Base-by-base conservation (phyloP, 2,113 vertebrate species). In the Callithrix jacchus region DNA sequence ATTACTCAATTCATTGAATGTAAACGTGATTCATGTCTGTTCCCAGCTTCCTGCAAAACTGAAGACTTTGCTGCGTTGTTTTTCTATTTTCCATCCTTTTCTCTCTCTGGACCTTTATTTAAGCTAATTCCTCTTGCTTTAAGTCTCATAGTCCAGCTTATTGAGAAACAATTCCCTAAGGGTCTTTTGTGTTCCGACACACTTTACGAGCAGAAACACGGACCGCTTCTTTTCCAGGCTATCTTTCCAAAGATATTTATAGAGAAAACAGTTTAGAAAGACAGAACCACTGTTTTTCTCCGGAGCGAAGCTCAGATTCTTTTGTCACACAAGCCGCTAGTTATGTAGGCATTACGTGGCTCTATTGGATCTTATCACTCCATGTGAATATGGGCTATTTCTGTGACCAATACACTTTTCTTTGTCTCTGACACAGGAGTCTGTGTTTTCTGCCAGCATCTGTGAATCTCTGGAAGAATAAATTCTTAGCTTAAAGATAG, bases 321-420 rank as follows among this genome's bases (percentile, higher is more conserved):
- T 61, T 21, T 18, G 6, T 47, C 54, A 42, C 6, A n/a, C 40
- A 70, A n/a, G 8, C 49, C 6, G 49, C 25, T 42, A 27, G 18
- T 61, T 64, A 6, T 17, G 23, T 9, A 5, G 58, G 14, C 6
- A 47, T 52, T n/a, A 1, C 5, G 0, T 30, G 52, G 17, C 1
- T 73, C 9, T 80, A 37, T 2, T 42, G 20, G 6, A 18, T 79
- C 17, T 1, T 25, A 71, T 20, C 42, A 30, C 21, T 56, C 14
- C 20, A 8, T 10, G 27, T 49, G 93, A 82, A 68, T 0, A 49
- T 5, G 25, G 35, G 37, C 8, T 97, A 1, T 61, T 81, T 35
- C 40, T 83, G 18, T 73, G 42, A 40, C 3, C n/a, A 40, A 25
- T 47, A 73, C 37, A 79, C 1, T 23, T 17, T 21, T 14, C 32